phyloP scores from a whole-genome alignment of 2,888 invertebrate genomes.

The Ceramica pisi region DNA sequence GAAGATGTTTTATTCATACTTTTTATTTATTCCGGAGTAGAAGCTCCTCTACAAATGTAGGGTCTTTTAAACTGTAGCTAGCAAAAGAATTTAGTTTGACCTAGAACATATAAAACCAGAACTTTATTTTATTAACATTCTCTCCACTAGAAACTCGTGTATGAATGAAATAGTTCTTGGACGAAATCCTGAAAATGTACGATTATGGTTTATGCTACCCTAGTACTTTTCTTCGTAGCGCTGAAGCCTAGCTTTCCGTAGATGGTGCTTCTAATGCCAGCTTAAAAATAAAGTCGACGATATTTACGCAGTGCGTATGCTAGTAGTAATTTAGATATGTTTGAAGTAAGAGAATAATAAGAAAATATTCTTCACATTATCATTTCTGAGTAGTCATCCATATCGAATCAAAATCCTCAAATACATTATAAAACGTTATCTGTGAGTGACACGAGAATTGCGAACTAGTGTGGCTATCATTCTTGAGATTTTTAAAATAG shows the following conservation, averaged over 20 bases:
- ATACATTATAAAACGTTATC: too few species aligned
- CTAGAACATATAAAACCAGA: neutral
- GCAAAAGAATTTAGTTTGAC: conserved; percentile 6
- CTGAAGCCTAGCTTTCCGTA: conserved; percentile 12
- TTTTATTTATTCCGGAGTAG: conserved; percentile 16
- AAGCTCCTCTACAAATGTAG: neutral
- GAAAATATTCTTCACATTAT: too few species aligned
- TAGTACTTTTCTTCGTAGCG: conserved; percentile 20
- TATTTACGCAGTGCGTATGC: neutral
- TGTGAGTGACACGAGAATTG: neutral
- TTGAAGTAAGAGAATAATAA: too few species aligned
- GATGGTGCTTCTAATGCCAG: too few species aligned
- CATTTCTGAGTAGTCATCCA: too few species aligned
- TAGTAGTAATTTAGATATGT: neutral
- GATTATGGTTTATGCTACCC: neutral
- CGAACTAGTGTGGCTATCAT: neutral
- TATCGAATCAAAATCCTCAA: too few species aligned
- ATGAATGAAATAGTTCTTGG: conserved; percentile 14
- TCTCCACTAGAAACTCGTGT: conserved; percentile 5
- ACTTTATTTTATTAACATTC: conserved; percentile 28
- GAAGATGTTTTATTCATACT: conserved; percentile 41
- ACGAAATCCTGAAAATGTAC: conserved; percentile 7
- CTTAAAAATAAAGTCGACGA: neutral
- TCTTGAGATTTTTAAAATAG: neutral
- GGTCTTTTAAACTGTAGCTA: conserved; percentile 6